phyloP scores from a whole-genome alignment of 2,113 vertebrate species.

The Burhinus bistriatus region DNA sequence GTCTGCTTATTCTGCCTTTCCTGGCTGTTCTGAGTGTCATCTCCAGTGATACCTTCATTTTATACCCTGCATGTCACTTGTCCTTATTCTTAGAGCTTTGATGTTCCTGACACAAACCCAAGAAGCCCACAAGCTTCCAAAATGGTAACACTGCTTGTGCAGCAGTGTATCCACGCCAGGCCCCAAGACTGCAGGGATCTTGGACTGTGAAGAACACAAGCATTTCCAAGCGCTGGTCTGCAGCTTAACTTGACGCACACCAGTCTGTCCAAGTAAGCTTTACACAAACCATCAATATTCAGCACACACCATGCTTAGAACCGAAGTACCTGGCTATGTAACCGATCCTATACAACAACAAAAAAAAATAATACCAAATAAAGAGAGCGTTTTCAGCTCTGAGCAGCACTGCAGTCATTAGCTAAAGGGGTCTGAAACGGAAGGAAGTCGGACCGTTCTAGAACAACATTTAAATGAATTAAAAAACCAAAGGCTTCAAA shows the following conservation, averaged over 20 bases:
- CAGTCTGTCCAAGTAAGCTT: not conserved
- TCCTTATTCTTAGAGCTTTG: not conserved
- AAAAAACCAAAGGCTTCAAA: not conserved
- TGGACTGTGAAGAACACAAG: not conserved
- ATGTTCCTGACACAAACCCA: not conserved
- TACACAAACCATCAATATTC: not conserved
- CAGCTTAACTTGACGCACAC: not conserved
- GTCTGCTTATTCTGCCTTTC: not conserved
- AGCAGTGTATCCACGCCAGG: not conserved
- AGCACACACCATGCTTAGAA: not conserved
- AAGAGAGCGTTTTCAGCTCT: not conserved
- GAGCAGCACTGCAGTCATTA: not conserved
- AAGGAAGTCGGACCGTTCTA: not conserved
- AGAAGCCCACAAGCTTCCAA: not conserved
- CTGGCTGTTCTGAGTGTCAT: not conserved
- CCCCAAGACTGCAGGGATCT: not conserved
- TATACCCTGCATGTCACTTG: not conserved
- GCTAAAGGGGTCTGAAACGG: not conserved
- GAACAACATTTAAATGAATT: not conserved
- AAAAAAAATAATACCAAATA: not conserved
- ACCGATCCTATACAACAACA: not conserved
- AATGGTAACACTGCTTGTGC: not conserved
- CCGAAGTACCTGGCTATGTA: not conserved
- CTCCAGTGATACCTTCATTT: not conserved
- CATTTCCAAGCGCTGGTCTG: not conserved